A percentile compares a stretch with the other conserved stretches of the same genome.
phyloP scores from a whole-genome alignment of 2,888 invertebrate genomes.

The Calephelis perditalis region DNA sequence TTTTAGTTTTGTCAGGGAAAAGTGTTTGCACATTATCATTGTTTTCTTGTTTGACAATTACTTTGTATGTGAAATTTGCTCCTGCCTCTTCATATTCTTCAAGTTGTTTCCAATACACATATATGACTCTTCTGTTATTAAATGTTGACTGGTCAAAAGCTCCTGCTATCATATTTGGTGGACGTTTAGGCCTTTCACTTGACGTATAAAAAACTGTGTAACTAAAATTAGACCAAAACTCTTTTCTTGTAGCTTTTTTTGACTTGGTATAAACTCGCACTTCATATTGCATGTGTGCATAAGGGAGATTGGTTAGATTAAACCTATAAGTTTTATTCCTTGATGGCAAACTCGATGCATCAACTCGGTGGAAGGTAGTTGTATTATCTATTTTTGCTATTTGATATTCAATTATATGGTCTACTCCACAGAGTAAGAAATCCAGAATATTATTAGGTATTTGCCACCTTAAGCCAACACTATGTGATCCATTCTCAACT shows the following conservation, averaged over 20 bases:
- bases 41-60: conserved; percentile 56
- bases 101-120: conserved; percentile 89
- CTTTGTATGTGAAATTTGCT: conserved; percentile 83
- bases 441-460: conserved; percentile 55
- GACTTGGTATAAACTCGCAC: conserved; percentile 84
- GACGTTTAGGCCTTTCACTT: conserved; percentile 77
- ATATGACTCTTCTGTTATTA: conserved; percentile 77
- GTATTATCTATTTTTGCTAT: conserved; percentile 67
- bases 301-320: conserved; percentile 76
- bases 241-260: conserved; percentile 65
- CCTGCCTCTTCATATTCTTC: conserved; percentile 84
- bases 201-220: conserved; percentile 79
- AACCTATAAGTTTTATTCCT: conserved; percentile 56
- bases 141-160: conserved; percentile 82
- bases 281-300: conserved; percentile 84
- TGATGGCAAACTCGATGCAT: conserved; percentile 46
- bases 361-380: conserved; percentile 58
- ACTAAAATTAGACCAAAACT: conserved; percentile 85
- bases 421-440: conserved; percentile 50
- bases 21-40: conserved; percentile 44
- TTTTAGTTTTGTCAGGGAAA: conserved; percentile 71
- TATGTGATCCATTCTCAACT: conserved; percentile 47
- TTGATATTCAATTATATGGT: conserved; percentile 67
- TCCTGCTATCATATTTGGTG: conserved; percentile 85
- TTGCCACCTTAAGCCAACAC: conserved; percentile 56